These are phyloP conservation scores for Sylvicola cinctus DNA, from an alignment of 2,888 invertebrate species.

Conservation along the genomic window DNA sequence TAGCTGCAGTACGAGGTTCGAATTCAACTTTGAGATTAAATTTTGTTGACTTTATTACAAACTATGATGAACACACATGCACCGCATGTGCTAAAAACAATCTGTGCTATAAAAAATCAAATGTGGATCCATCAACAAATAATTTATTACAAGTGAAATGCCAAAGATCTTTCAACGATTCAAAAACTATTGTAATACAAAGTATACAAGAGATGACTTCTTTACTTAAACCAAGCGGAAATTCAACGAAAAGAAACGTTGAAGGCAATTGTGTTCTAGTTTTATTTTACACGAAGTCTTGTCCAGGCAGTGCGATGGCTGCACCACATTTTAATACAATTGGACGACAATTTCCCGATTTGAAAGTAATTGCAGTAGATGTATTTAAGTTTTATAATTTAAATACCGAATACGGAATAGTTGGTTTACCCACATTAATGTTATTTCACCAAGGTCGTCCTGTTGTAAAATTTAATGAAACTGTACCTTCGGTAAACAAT, in stretches of 20 bases:
- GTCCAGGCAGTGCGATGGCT: constrained; percentile 75
- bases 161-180: no score
- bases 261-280: constrained; percentile 55
- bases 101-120: no score
- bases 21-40: no score
- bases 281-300: constrained; percentile 75
- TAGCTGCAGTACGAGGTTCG: no score
- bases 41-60: no score
- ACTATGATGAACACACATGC: no score
- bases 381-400: constrained; percentile 64
- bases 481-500: constrained; percentile 55
- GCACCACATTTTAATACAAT: constrained; percentile 83
- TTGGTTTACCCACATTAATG: constrained; percentile 74
- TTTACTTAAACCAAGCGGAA: constrained; percentile 20
- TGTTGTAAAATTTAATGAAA: constrained; percentile 65
- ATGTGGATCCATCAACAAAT: no score
- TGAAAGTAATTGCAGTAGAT: constrained; percentile 79
- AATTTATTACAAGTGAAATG: no score
- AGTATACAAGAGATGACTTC: constrained; percentile 19
- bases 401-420: constrained; percentile 78
- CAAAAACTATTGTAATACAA: constrained; percentile 15
- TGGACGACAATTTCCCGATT: constrained; percentile 64
- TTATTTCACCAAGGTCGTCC: constrained; percentile 67
- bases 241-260: constrained; percentile 32
- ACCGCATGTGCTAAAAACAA: no score